Conservation (phyloP, 2,888 invertebrate genomes). For the Ephialtes manifestator region DNA sequence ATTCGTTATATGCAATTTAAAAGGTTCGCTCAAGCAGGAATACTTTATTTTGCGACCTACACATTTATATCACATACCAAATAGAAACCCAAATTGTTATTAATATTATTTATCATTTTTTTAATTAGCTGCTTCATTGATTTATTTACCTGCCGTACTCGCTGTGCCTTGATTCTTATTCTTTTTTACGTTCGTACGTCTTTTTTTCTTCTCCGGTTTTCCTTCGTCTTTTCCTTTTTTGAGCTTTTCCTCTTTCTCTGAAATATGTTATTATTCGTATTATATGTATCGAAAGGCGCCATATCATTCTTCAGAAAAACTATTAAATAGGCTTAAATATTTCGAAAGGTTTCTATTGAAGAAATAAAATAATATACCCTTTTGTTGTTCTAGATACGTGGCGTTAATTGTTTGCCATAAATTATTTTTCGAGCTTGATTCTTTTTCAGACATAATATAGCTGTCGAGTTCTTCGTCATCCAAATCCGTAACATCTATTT, state of each 20-base stretch:
- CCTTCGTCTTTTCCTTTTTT: constrained; percentile 95
- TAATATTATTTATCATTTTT: neutral
- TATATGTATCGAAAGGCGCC: neutral
- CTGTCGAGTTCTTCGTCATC: constrained; percentile 97
- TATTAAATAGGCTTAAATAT: neutral
- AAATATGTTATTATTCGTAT: constrained; percentile 59
- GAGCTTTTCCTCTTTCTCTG: constrained; percentile 93
- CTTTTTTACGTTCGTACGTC: constrained; percentile 89
- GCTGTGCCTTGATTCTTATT: constrained; percentile 89
- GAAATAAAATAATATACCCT: constrained; percentile 87
- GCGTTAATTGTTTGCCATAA: constrained; percentile 97
- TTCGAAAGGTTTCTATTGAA: neutral
- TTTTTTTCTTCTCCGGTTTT: constrained; percentile 93
- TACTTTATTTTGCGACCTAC: neutral
- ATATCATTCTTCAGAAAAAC: neutral
- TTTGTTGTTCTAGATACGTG: constrained; percentile 93
- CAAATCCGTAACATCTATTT: constrained; percentile 91
- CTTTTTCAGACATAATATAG: constrained; percentile 94
- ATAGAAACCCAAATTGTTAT: neutral
- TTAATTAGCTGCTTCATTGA: neutral
- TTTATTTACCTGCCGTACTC: constrained; percentile 85
- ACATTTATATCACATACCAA: too few relatives aligned
- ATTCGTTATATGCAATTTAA: neutral
- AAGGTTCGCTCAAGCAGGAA: neutral
- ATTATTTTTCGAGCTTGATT: constrained; percentile 92